Percentiles rank a stretch among this genome's conserved stretches.
Conservation (phyloP, 2,888 invertebrate species). For the Ctena decussata region DNA sequence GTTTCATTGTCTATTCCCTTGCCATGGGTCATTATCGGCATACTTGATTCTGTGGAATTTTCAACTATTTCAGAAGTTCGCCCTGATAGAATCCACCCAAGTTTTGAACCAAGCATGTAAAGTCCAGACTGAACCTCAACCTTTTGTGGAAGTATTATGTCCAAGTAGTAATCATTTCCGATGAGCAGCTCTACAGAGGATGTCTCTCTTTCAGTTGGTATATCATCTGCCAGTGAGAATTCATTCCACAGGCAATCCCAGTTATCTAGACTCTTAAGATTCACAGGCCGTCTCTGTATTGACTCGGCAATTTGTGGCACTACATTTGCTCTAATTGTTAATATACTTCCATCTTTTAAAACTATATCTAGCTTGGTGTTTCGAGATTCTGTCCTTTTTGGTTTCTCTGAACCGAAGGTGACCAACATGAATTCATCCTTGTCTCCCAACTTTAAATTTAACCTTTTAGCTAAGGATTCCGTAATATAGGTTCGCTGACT, state of each 20-base stretch:
- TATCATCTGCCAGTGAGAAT: background rate
- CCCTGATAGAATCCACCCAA: slow-evolving; percentile 16
- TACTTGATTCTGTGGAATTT: background rate
- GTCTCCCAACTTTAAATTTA: background rate
- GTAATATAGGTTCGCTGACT: slow-evolving; percentile 28
- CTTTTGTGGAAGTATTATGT: slow-evolving; percentile 5
- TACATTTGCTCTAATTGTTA: slow-evolving; percentile 9
- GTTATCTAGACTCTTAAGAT: background rate
- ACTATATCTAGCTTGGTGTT: background rate
- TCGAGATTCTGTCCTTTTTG: background rate
- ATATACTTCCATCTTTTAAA: slow-evolving; percentile 4
- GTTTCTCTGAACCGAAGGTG: slow-evolving; percentile 1
- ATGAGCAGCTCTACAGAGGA: background rate
- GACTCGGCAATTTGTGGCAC: slow-evolving; percentile 11
- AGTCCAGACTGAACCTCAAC: slow-evolving; percentile 13
- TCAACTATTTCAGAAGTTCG: background rate
- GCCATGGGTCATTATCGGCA: background rate
- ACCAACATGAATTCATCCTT: background rate
- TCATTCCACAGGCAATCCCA: background rate
- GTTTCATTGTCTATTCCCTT: background rate
- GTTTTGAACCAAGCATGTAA: slow-evolving; percentile 5
- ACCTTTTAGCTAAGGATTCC: slow-evolving; percentile 2
- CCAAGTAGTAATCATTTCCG: slow-evolving; percentile 19
- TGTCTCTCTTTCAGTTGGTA: slow-evolving; percentile 3
- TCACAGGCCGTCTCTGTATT: background rate